phyloP scores from a whole-genome alignment of 2,113 vertebrate genomes.

The Laticauda laticaudata region DNA sequence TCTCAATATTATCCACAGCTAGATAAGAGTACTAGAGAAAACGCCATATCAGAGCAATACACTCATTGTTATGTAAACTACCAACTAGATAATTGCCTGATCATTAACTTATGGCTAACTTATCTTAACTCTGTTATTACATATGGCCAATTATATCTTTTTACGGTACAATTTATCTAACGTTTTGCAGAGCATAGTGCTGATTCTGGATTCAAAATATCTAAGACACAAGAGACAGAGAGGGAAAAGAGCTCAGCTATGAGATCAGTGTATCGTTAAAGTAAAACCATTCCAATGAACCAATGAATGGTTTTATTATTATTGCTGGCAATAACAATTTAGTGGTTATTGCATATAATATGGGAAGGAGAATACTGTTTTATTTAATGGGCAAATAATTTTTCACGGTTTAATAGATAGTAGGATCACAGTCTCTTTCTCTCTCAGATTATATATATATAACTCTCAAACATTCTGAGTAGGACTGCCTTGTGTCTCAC shows the following conservation, averaged over 20 bases:
- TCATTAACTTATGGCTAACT: background rate
- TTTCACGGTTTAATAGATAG: background rate
- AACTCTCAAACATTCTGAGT: background rate
- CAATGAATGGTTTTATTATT: background rate
- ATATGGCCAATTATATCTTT: background rate
- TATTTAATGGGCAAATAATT: background rate
- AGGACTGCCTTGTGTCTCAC: background rate
- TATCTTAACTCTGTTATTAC: background rate
- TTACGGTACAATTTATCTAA: background rate
- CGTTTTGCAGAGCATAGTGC: background rate
- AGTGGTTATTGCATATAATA: background rate
- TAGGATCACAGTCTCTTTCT: background rate
- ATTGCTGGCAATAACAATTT: background rate
- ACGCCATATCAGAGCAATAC: background rate
- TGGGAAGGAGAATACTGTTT: background rate
- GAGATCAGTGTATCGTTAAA: background rate
- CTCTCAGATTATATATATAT: background rate
- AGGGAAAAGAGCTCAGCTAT: background rate
- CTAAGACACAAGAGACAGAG: background rate
- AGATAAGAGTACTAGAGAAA: background rate
- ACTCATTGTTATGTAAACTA: background rate
- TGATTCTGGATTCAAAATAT: background rate
- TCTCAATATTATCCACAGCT: background rate
- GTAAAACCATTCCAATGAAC: background rate
- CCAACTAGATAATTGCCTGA: background rate